Base-by-base conservation (phyloP, 2,888 invertebrate species). In the Fragum whitleyi region DNA sequence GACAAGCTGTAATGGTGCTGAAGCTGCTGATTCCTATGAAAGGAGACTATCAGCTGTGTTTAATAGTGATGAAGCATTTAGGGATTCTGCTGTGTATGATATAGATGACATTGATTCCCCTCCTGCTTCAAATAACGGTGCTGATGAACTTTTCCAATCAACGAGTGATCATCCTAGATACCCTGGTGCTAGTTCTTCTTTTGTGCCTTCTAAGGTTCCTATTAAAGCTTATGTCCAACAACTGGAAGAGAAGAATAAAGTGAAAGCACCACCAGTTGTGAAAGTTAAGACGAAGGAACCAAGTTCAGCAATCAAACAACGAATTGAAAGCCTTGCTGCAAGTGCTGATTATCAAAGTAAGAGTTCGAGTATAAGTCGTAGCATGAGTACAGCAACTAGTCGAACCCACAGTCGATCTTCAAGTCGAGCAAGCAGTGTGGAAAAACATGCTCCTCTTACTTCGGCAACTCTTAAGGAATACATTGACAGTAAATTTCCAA, bases 11-110 rank as follows among this genome's bases (percentile, higher is more conserved):
- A 32, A 16, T 28, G 26, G 55, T 5, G 78, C 73, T 26, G 88
- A 88, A 39, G 73, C 62, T 23, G 89, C 89, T 61, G 89, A 86
- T 78, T 89, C 89, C 74, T 92, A 91, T 83, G 92, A 92, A 78
- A 85, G 88, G 9, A 93, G 96, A 96, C 74, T 91, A 16, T 91
- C 92, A 2, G 83, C 85, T 3, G 90, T 87, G 69, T 83, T 90
- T 69, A 87, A 87, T 77, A 96, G 96, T 78, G 95, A 95, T 87
- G 96, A 96, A 86, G 95, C 96, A 0, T 97, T 97, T 90, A 95
- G 97, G 89, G 97, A 97, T 93, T 97, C 97, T 71, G 97, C 97
- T 83, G 96, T 97, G 88, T 97, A 97, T 93, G 97, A 97, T 83
- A 65, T 65, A 65, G 97, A 97, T 90, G 85, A 88, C 42, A 57